Evolutionary conservation across 1,140 invertebrate species (phyloP), one percentile per base, ranked within the genome.

Genomic region (Nautilus pompilius): DNA sequence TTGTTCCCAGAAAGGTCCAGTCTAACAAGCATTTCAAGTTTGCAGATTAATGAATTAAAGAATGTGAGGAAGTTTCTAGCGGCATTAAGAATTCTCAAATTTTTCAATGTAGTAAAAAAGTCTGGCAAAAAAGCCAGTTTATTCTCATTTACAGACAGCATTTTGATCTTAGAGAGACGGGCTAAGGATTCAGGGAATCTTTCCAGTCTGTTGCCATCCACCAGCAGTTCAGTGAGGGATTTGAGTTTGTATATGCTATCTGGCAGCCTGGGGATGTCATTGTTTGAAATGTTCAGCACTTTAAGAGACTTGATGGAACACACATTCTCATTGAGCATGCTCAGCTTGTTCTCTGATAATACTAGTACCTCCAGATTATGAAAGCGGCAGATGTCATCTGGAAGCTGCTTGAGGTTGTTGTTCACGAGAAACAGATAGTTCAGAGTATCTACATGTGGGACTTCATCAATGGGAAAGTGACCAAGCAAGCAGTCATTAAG

Each of bases 1-100:
- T 72, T 71, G 62, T 82, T 82, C 30, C 80, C 80, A 8, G 76
- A 74, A n/a, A 80, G 55, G 15, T 72, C 74, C 8, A 82, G 68
- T 34, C 72, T 69, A 26, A 56, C 51, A 10, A 82, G 59, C 17
- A 69, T 63, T 58, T 76, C 71, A 41, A 82, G 65, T 60, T 65
- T 65, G 55, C 80, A 82, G 13, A 80, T 63, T 56, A 72, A 74
- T 4, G 75, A 73, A 32, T 71, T 74, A 2, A 82, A 49, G 63
- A 73, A 80, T 32, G 76, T 71, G 13, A 82, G 56, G 22, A 68
- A 45, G 36, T 82, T 82, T 46, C 73, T 57, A 53, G 79, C 80
- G 15, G 80, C 51, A 17, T 70, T 73, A 10, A 80, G 67, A 17
- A 76, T 69, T 56, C 75, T 57, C 26, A 77, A 58, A 58, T 68